Percentiles rank a stretch among this genome's conserved stretches.
phyloP scores from a whole-genome alignment of 2,888 invertebrate species.

The Noctua fimbriata region DNA sequence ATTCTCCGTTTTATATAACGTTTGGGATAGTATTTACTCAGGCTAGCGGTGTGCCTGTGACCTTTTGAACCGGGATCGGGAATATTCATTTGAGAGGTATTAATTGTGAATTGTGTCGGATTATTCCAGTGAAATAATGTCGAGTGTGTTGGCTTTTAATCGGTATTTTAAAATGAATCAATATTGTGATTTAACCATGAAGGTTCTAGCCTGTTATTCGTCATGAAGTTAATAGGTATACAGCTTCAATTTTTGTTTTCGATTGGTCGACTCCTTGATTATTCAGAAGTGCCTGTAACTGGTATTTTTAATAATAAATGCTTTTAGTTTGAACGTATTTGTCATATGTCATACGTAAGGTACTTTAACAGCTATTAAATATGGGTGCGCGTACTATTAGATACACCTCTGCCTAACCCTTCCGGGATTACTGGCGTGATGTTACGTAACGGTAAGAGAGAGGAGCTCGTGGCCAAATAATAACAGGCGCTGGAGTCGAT shows the following conservation, averaged over 20 bases:
- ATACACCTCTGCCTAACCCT: too few relatives aligned
- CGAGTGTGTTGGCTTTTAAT: neutral
- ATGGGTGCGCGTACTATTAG: too few relatives aligned
- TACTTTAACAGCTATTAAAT: too few relatives aligned
- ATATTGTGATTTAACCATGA: neutral
- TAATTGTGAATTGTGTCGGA: slow-evolving; percentile 22
- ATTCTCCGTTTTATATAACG: slow-evolving; percentile 43
- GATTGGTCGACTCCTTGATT: neutral
- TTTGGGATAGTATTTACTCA: slow-evolving; percentile 50
- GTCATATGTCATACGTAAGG: too few relatives aligned
- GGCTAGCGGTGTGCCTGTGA: slow-evolving; percentile 10
- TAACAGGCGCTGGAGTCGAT: too few relatives aligned
- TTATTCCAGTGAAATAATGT: slow-evolving; percentile 8
- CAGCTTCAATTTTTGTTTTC: neutral
- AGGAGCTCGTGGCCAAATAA: too few relatives aligned
- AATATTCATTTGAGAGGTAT: slow-evolving; percentile 35
- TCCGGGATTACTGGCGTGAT: too few relatives aligned
- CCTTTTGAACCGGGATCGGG: slow-evolving; percentile 30
- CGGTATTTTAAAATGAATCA: neutral
- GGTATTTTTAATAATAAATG: too few relatives aligned
- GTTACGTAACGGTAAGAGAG: too few relatives aligned
- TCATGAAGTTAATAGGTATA: neutral
- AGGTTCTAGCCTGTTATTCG: neutral
- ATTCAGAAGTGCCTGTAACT: too few relatives aligned
- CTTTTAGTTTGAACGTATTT: too few relatives aligned